A percentile compares a stretch with the other conserved stretches of the same genome.
Conservation (phyloP, 2,888 invertebrate species). For the Dasypolia templi region DNA sequence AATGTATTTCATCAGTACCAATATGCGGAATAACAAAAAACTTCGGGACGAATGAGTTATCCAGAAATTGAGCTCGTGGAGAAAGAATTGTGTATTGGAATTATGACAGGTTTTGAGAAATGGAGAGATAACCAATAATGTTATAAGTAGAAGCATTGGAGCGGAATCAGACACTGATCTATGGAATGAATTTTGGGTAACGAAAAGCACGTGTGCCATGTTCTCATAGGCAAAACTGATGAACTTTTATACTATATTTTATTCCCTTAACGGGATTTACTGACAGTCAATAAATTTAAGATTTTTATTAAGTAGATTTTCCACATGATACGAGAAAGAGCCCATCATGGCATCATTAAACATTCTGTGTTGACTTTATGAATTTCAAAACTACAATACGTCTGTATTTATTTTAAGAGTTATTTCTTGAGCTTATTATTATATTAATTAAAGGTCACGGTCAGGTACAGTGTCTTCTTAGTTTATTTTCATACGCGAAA, state of each 20-base stretch:
- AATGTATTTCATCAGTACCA: conserved; percentile 27
- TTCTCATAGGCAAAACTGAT: neutral
- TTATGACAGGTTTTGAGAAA: conserved; percentile 13
- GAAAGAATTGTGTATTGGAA: conserved; percentile 21
- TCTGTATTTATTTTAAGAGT: neutral
- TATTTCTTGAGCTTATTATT: neutral
- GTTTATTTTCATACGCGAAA: too few relatives aligned
- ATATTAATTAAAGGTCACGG: too few relatives aligned
- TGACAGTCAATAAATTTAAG: too few relatives aligned
- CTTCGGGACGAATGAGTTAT: conserved; percentile 25
- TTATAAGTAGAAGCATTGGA: conserved; percentile 3
- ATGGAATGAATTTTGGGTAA: neutral
- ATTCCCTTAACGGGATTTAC: neutral
- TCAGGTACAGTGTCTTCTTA: too few relatives aligned
- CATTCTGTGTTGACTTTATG: too few relatives aligned
- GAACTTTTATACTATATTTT: neutral
- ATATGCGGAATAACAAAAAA: conserved; percentile 37
- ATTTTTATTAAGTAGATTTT: too few relatives aligned
- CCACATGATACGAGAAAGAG: too few relatives aligned
- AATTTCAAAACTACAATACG: neutral
- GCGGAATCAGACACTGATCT: neutral
- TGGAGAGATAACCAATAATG: conserved; percentile 17
- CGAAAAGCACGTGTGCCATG: neutral
- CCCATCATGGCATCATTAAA: too few relatives aligned
- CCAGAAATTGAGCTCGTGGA: conserved; percentile 12